Evolutionary conservation across 2,113 vertebrate species (phyloP), one percentile per base, ranked within the genome.

Genomic region (Cacatua alba): DNA sequence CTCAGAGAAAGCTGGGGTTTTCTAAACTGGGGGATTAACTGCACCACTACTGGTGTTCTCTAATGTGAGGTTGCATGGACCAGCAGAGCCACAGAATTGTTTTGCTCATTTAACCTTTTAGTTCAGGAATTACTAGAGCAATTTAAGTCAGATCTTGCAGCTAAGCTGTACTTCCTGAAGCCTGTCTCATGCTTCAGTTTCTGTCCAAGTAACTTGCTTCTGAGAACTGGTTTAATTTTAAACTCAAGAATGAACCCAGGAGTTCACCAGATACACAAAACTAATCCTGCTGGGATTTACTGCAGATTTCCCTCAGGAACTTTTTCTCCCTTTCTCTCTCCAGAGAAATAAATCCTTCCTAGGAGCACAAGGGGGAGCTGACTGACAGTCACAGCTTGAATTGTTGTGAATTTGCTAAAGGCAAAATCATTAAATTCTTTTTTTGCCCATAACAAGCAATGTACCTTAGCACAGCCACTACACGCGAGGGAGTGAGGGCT

Each of bases 251-350:
- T 83, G 79, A 93, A 7, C 8, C 23, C 46, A 67, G 52, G 53
- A 91, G 72, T 84, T 88, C 86, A 55, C 25, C 71, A 77, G 52
- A 60, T 53, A 84, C 15, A 52, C 1, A 92, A 53, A 94, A 79
- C 55, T 82, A 86, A 78, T 82, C 48, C 80, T 86, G 39, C 68
- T 84, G 88, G 76, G 83, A 91, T 93, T 94, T 94, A 90, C 77
- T 95, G 70, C 84, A 90, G 86, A 83, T 90, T 94, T 78, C 57
- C 49, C 11, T 55, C 33, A 88, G 94, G 90, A 93, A 77, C 55
- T 7, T 65, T 15, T 35, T 10, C 17, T 3, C 19, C 31, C 20
- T 67, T 21, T 90, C 15, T 43, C 55, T 74, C 76, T 67, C 74
- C 62, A 79, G 80, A 91, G 87, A 95, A 88, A 75, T 75, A 91